Conservation (phyloP, 2,888 invertebrate species). For the Cinara cedri region DNA sequence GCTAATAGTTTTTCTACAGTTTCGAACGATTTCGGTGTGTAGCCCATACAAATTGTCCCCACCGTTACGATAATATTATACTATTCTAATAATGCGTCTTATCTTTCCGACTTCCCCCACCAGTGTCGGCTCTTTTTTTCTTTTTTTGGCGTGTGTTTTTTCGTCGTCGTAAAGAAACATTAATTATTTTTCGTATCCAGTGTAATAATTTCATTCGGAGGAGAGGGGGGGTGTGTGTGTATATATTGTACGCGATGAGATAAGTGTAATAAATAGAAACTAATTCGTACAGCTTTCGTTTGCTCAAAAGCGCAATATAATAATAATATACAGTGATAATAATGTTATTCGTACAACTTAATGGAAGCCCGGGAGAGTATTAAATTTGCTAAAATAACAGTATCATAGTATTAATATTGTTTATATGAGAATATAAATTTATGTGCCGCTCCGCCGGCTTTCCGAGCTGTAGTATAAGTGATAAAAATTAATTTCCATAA, state of each 20-base stretch:
- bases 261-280: slow-evolving; percentile 42
- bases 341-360: slow-evolving; percentile 48
- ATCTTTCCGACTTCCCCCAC: too few species aligned
- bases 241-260: not conserved
- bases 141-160: too few species aligned
- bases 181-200: slow-evolving; percentile 11
- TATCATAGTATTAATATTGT: slow-evolving; percentile 44
- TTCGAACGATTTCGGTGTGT: too few species aligned
- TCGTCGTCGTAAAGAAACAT: not conserved
- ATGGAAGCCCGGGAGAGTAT: slow-evolving; percentile 42
- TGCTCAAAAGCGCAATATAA: slow-evolving; percentile 23
- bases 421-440: slow-evolving; percentile 41
- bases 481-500: slow-evolving; percentile 52
- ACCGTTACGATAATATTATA: too few species aligned
- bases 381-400: slow-evolving; percentile 43
- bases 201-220: not conserved
- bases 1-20: too few species aligned
- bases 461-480: slow-evolving; percentile 15
- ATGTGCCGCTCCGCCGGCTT: slow-evolving; percentile 1
- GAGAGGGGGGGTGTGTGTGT: too few species aligned
- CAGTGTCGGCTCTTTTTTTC: too few species aligned
- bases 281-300: slow-evolving; percentile 28
- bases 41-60: too few species aligned
- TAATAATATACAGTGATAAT: slow-evolving; percentile 40
- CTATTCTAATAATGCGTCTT: too few species aligned